Base-by-base conservation (phyloP, 2,888 invertebrate species). In the Chrysina gloriosa region DNA sequence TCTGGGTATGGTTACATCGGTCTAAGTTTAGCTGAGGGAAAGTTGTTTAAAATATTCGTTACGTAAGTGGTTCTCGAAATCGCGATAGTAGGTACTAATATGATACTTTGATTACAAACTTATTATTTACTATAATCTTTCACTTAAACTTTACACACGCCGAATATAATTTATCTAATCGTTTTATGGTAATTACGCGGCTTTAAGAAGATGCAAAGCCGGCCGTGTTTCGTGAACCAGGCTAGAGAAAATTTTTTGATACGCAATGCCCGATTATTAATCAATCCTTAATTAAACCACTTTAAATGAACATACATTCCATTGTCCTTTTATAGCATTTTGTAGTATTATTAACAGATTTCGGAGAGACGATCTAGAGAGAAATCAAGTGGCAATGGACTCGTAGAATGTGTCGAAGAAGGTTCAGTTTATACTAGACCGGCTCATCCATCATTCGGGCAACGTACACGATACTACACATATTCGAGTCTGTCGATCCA, bases 401-500 rank as follows among this genome's bases (percentile, higher is more conserved):
- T 72, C 71, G 61, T 68, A 67, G 71, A 71, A 68, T 71, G 70
- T 68, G 67, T 66, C 58, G 63, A 52, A 67, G 65, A 56, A 21
- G 64, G 68, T 65, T 65, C 54, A 72, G 69, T 67, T 67, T 67
- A 47, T 58, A 58, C 23, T 42, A 67, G 67, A 61, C 68, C 68
- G 68, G 66, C 71, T 70, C 73, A 75, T 75, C 75, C 71, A 75
- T 75, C 75, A 75, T 74, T 65, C 69, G 68, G 67, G 68, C 65
- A 68, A 68, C 68, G 67, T 73, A 72, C 70, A 73, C 68, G 50
- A 64, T 64, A 64, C 64, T 64, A 71, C 58, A 58, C 70, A 72
- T 69, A 68, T 68, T 69, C 70, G 70, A 67, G 70, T 73, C 69
- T 73, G 77, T 77, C 79, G 78, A 80, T 80, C 80, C 78, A 80